Evolutionary conservation across 2,797 vertebrate genomes (phyloP).

Genomic region (Amblyraja radiata): DNA sequence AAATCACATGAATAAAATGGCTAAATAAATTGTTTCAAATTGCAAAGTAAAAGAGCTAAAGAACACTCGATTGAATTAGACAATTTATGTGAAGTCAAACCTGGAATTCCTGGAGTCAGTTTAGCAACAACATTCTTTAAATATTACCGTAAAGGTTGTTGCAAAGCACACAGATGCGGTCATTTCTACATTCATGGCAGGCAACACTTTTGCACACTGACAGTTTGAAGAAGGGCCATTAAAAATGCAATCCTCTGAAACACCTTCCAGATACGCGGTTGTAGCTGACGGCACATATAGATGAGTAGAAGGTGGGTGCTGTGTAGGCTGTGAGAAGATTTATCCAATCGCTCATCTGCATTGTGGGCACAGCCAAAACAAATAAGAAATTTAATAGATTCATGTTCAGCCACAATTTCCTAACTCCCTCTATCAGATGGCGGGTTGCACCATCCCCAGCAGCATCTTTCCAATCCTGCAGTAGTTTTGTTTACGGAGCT

Average conservation of each 20-base stretch:
- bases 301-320: too few relatives aligned
- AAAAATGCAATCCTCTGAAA: background rate
- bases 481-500: background rate
- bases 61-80: background rate
- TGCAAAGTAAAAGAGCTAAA: background rate
- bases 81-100: background rate
- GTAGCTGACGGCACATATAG: background rate
- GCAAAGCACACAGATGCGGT: too few relatives aligned
- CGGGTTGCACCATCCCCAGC: too few relatives aligned
- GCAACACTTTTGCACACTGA: too few relatives aligned
- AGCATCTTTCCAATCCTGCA: background rate
- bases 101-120: background rate
- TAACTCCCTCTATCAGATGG: too few relatives aligned
- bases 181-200: too few relatives aligned
- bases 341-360: background rate
- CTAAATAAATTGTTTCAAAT: background rate
- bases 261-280: background rate
- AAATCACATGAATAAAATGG: background rate
- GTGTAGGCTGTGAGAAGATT: background rate
- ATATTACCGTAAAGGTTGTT: too few relatives aligned
- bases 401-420: background rate
- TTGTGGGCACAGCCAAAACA: background rate
- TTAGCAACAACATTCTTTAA: background rate
- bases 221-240: too few relatives aligned
- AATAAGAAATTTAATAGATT: background rate